phyloP scores from a whole-genome alignment of 2,888 invertebrate species.

The Myopa testacea region DNA sequence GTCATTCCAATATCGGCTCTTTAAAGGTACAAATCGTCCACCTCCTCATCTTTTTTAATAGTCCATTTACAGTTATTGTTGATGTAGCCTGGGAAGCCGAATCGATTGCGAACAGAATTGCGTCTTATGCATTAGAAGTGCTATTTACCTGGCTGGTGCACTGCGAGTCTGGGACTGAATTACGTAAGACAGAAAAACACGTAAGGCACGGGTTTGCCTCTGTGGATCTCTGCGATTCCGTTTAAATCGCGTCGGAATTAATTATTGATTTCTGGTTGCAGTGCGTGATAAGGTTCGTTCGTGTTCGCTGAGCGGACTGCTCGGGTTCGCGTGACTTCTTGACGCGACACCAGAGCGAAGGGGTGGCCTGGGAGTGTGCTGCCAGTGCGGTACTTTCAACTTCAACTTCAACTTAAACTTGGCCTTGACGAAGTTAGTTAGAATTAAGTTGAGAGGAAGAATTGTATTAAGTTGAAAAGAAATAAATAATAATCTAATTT shows the following conservation, averaged over 20 bases:
- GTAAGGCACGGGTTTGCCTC: not conserved
- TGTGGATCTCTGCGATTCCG: not conserved
- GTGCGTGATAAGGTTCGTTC: slow-evolving; percentile 6
- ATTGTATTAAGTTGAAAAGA: too few relatives aligned
- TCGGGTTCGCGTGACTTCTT: slow-evolving; percentile 5
- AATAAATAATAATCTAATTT: too few relatives aligned
- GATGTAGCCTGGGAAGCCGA: not conserved
- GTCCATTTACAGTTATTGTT: too few relatives aligned
- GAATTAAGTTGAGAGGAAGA: too few relatives aligned
- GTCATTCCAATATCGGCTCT: slow-evolving; percentile 92
- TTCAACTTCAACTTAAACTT: too few relatives aligned
- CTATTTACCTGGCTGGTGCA: slow-evolving; percentile 68
- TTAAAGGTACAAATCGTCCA: slow-evolving; percentile 81
- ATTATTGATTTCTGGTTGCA: not conserved
- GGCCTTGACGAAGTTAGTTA: too few relatives aligned
- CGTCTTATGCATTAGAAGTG: not conserved
- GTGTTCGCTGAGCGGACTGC: not conserved
- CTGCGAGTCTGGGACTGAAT: not conserved
- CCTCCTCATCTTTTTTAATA: slow-evolving; percentile 69
- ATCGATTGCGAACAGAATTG: not conserved
- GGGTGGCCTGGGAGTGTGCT: too few relatives aligned
- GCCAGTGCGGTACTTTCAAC: too few relatives aligned
- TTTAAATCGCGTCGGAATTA: not conserved
- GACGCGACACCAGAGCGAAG: too few relatives aligned
- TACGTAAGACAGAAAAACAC: not conserved